These are phyloP conservation scores for Eupithecia inturbata DNA, from an alignment of 2,888 invertebrate species.

Conservation along the genomic window DNA sequence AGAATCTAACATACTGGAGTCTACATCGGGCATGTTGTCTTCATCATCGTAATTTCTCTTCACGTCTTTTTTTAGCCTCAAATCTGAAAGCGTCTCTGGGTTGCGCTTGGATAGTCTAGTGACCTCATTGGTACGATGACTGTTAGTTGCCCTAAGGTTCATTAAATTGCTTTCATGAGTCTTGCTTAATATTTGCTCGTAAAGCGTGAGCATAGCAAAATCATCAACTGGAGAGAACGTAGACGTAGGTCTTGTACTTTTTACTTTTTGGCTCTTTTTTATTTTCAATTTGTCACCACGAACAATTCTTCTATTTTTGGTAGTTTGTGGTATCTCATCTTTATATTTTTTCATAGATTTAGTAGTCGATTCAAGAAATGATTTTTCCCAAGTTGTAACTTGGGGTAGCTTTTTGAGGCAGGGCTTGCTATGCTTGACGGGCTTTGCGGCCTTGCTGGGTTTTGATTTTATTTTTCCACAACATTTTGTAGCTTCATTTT, in stretches of 20 bases:
- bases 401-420: background rate
- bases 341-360: background rate
- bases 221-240: slow-evolving; percentile 55
- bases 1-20: slow-evolving; percentile 9
- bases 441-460: background rate
- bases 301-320: background rate
- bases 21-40: slow-evolving; percentile 48
- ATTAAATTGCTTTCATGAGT: slow-evolving; percentile 56
- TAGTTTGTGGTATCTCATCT: slow-evolving; percentile 6
- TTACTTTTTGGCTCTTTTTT: background rate
- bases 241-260: background rate
- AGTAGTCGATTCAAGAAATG: background rate
- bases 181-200: slow-evolving; percentile 61
- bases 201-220: slow-evolving; percentile 57
- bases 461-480: slow-evolving; percentile 1
- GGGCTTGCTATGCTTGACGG: background rate
- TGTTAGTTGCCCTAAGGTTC: slow-evolving; percentile 51
- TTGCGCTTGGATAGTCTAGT: slow-evolving; percentile 48
- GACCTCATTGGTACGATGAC: slow-evolving; percentile 29
- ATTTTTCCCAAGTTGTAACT: background rate
- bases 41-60: slow-evolving; percentile 50
- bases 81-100: slow-evolving; percentile 47
- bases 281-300: background rate
- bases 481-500: slow-evolving; percentile 16
- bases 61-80: slow-evolving; percentile 36